Evolutionary conservation across 2,113 vertebrate species (phyloP).

Genomic region (Ariopsis seemanni): DNA sequence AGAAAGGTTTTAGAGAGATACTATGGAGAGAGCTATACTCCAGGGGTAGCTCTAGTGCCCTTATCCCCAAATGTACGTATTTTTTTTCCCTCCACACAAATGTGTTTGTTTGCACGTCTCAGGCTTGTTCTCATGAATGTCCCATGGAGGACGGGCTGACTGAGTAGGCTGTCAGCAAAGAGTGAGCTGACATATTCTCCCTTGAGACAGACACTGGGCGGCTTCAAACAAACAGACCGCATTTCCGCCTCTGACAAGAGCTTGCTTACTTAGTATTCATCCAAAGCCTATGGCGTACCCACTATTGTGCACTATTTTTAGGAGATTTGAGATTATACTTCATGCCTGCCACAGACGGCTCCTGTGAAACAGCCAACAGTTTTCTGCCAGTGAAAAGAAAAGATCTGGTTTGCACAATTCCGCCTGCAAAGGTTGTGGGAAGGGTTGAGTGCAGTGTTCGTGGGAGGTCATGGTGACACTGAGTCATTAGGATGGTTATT

Average conservation of each 20-base stretch:
- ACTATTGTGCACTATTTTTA: slow-evolving; percentile 40
- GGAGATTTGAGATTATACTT: slow-evolving; percentile 29
- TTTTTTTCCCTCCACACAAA: neutral
- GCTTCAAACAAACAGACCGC: slow-evolving; percentile 43
- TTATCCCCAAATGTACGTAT: neutral
- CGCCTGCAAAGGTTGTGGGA: slow-evolving; percentile 18
- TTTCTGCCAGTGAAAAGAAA: slow-evolving; percentile 23
- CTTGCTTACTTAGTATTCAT: slow-evolving; percentile 51
- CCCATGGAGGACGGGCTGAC: slow-evolving; percentile 44
- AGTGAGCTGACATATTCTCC: slow-evolving; percentile 39
- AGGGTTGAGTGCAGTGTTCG: slow-evolving; percentile 4
- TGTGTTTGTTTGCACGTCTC: neutral
- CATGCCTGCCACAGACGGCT: slow-evolving; percentile 22
- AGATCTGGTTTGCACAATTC: slow-evolving; percentile 8
- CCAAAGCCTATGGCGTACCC: slow-evolving; percentile 27
- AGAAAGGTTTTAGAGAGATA: neutral
- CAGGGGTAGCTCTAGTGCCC: neutral
- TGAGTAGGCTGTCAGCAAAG: slow-evolving; percentile 35
- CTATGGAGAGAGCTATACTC: neutral
- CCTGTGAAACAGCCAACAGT: slow-evolving; percentile 13
- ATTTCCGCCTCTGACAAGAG: slow-evolving; percentile 46
- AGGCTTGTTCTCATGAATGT: slow-evolving; percentile 46
- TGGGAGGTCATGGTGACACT: slow-evolving; percentile 18
- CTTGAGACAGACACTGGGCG: slow-evolving; percentile 23
- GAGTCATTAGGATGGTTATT: neutral